These are phyloP conservation scores for Drosophila lacteicornis DNA, from an alignment of 1,140 invertebrate species.

Conservation along the genomic window DNA sequence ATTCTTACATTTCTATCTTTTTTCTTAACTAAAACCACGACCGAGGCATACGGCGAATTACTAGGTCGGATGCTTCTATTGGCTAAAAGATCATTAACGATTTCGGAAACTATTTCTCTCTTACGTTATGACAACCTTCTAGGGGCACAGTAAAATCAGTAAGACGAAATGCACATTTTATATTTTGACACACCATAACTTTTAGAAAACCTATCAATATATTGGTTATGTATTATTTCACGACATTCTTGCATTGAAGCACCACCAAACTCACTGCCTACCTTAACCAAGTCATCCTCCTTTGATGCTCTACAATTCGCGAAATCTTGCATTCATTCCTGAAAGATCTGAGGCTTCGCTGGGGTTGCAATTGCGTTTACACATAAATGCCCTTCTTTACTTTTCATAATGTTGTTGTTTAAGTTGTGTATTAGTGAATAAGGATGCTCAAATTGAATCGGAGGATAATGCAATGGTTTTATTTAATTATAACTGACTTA, in stretches of 20 bases:
- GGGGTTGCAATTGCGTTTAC: neutral
- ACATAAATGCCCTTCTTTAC: neutral
- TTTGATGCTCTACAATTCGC: neutral
- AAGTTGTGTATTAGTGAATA: neutral
- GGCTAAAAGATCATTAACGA: constrained; percentile 2
- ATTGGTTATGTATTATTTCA: neutral
- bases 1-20: constrained; percentile 18
- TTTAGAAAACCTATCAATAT: constrained; percentile 2
- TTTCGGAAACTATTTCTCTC: neutral
- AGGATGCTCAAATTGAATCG: neutral
- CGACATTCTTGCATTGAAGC: neutral
- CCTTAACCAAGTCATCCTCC: no score
- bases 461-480: neutral
- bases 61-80: neutral
- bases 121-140: neutral
- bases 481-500: neutral
- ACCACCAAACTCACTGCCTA: neutral
- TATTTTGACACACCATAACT: neutral
- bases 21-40: constrained; percentile 18
- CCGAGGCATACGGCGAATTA: constrained; percentile 1
- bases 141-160: neutral
- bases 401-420: neutral
- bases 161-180: neutral
- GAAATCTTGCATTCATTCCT: neutral
- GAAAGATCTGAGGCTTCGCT: neutral